phyloP scores from a whole-genome alignment of 2,888 invertebrate genomes.

The Diploptera punctata region DNA sequence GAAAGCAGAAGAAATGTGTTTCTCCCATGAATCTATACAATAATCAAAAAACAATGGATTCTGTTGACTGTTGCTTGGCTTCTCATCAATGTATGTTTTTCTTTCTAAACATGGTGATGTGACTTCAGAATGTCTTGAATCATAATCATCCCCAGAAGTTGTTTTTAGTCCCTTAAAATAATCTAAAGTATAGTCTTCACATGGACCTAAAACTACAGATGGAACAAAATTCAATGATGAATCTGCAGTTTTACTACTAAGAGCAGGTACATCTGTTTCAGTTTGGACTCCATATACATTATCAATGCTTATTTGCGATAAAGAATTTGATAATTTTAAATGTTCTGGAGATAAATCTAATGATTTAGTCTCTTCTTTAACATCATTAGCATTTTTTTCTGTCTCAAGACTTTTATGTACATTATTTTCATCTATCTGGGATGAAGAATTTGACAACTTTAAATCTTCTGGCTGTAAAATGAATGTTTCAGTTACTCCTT shows the following conservation, averaged over 20 bases:
- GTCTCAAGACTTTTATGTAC: too few species aligned
- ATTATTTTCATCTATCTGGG: too few species aligned
- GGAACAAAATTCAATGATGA: constrained; percentile 44
- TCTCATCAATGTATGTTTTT: neutral
- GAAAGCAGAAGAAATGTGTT: constrained; percentile 14
- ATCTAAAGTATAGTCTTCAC: constrained; percentile 63
- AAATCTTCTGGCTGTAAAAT: too few species aligned
- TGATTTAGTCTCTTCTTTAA: too few species aligned
- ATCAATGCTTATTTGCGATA: neutral
- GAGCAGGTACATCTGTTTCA: neutral
- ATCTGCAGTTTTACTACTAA: neutral
- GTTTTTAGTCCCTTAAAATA: constrained; percentile 61
- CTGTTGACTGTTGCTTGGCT: neutral
- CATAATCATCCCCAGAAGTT: constrained; percentile 49
- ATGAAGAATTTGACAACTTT: too few species aligned
- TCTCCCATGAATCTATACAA: constrained; percentile 28
- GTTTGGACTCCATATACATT: neutral
- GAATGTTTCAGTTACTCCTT: too few species aligned
- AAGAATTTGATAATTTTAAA: neutral
- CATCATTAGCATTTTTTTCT: too few species aligned
- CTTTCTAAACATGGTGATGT: neutral
- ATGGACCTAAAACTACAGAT: constrained; percentile 65
- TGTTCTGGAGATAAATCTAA: too few species aligned
- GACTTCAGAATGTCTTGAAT: neutral
- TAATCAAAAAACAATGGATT: neutral